Evolutionary conservation across 2,888 invertebrate genomes (phyloP).

Genomic region (Merodon equestris): DNA sequence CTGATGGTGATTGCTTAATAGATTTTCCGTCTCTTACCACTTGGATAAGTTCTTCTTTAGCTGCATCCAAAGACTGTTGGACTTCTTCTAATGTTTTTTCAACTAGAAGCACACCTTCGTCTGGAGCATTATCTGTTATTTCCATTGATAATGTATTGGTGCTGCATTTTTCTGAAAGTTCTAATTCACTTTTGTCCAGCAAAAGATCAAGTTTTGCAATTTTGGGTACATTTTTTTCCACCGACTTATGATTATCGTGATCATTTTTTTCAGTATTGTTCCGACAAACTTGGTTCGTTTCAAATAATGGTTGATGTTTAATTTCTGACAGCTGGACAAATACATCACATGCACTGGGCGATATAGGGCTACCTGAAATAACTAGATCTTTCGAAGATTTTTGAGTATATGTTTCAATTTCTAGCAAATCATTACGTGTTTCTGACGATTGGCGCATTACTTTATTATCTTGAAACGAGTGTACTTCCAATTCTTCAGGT

Average conservation of each 20-base stretch:
- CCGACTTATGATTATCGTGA: neutral
- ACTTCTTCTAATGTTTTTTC: conserved; percentile 87
- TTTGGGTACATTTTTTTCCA: conserved; percentile 17
- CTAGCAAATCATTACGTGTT: conserved; percentile 76
- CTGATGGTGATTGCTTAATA: conserved; percentile 86
- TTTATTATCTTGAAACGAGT: conserved; percentile 70
- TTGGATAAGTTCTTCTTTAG: conserved; percentile 85
- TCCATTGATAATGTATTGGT: conserved; percentile 5
- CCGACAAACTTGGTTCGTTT: too few species aligned
- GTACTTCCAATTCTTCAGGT: neutral
- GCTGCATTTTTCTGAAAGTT: conserved; percentile 74
- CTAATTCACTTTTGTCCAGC: conserved; percentile 77
- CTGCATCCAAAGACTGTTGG: conserved; percentile 85
- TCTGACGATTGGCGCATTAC: conserved; percentile 77
- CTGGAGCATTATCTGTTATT: neutral
- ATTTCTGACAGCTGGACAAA: too few species aligned
- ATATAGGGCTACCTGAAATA: too few species aligned
- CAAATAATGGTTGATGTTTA: too few species aligned
- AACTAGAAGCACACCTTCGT: conserved; percentile 81
- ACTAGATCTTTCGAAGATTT: conserved; percentile 43
- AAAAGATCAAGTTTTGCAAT: conserved; percentile 72
- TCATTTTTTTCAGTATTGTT: neutral
- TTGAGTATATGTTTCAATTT: conserved; percentile 70
- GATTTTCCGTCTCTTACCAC: conserved; percentile 82
- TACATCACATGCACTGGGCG: too few species aligned